A percentile compares a stretch with the other conserved stretches of the same genome.
Evolutionary conservation across 2,888 invertebrate species (phyloP).

Genomic region (Dusona sp.): DNA sequence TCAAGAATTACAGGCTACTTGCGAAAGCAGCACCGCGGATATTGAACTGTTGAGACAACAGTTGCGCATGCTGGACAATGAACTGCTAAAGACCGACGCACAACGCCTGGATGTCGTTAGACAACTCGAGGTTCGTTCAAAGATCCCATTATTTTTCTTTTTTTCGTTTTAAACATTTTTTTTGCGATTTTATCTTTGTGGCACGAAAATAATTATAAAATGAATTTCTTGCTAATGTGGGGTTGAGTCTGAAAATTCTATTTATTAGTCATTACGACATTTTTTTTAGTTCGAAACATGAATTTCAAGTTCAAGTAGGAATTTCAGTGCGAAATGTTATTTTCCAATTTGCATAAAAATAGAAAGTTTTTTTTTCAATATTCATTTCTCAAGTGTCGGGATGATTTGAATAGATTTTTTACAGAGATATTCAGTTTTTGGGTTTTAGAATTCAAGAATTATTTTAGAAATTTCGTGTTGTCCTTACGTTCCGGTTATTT

Average conservation of each 20-base stretch:
- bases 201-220: background rate
- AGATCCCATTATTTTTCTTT: background rate
- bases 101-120: constrained; percentile 85
- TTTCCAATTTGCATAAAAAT: too few species aligned
- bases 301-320: too few species aligned
- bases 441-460: too few species aligned
- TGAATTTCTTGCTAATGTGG: background rate
- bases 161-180: background rate
- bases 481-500: background rate
- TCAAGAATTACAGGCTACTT: constrained; percentile 81
- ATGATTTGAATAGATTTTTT: too few species aligned
- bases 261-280: too few species aligned
- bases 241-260: too few species aligned
- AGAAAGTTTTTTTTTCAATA: too few species aligned
- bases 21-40: constrained; percentile 80
- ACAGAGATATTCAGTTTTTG: too few species aligned
- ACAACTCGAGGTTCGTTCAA: constrained; percentile 85
- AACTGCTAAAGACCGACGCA: constrained; percentile 80
- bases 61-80: constrained; percentile 79
- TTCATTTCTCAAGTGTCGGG: too few species aligned
- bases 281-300: too few species aligned
- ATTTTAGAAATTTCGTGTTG: background rate
- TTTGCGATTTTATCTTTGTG: background rate
- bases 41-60: constrained; percentile 80
- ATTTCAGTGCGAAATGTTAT: background rate